phyloP scores from a whole-genome alignment of 2,113 vertebrate species.

The Sterrhoptilus dennistouni region DNA sequence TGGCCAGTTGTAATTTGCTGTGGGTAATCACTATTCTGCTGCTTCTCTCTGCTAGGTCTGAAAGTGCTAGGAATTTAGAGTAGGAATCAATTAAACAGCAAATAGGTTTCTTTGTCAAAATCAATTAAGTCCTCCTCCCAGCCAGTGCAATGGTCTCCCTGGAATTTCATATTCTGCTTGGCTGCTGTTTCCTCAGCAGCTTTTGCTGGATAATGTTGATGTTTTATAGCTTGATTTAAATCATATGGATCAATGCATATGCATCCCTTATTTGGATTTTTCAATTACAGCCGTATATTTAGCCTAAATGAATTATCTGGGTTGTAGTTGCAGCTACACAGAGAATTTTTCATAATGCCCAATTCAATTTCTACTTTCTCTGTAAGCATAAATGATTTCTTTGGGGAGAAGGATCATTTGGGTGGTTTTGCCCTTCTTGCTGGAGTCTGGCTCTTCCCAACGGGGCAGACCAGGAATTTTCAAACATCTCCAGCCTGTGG shows the following conservation, averaged over 20 bases:
- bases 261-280: slow-evolving; percentile 61
- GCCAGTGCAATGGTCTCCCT: slow-evolving; percentile 21
- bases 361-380: slow-evolving; percentile 35
- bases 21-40: slow-evolving; percentile 65
- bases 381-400: slow-evolving; percentile 15
- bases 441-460: neutral
- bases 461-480: neutral
- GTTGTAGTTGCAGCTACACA: slow-evolving; percentile 22
- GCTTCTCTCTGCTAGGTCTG: slow-evolving; percentile 41
- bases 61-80: slow-evolving; percentile 72
- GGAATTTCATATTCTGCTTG: slow-evolving; percentile 58
- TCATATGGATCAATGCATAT: slow-evolving; percentile 60
- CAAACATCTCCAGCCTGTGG: neutral
- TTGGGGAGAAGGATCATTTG: neutral
- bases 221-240: slow-evolving; percentile 64
- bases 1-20: slow-evolving; percentile 32
- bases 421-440: neutral
- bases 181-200: slow-evolving; percentile 33
- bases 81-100: slow-evolving; percentile 79
- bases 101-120: slow-evolving; percentile 79
- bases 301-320: slow-evolving; percentile 59
- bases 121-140: slow-evolving; percentile 59
- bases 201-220: slow-evolving; percentile 54
- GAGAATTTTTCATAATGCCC: slow-evolving; percentile 41
- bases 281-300: slow-evolving; percentile 59